These are phyloP conservation scores for Chaetodon auriga DNA, from an alignment of 2,113 vertebrate genomes.

Conservation along the genomic window DNA sequence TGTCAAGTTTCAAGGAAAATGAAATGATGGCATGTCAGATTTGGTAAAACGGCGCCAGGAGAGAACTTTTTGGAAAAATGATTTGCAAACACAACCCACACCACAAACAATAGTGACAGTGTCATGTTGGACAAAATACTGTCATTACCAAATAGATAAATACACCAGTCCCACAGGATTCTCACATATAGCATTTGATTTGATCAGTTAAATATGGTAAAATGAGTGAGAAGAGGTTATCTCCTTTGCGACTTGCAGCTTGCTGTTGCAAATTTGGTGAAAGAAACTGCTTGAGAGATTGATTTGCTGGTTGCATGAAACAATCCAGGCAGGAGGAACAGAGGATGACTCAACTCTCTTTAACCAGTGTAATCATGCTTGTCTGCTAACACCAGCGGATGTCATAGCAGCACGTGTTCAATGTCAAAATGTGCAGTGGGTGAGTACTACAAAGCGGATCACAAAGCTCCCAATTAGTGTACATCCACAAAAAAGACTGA, in stretches of 20 bases:
- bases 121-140: not conserved
- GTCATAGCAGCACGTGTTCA: not conserved
- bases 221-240: not conserved
- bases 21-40: not conserved
- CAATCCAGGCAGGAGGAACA: not conserved
- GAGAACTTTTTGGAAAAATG: not conserved
- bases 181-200: not conserved
- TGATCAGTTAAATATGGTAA: not conserved
- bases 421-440: not conserved
- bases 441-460: not conserved
- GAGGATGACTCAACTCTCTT: not conserved
- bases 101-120: not conserved
- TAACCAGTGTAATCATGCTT: not conserved
- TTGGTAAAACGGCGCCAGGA: not conserved
- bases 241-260: not conserved
- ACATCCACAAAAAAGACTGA: not conserved
- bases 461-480: no score
- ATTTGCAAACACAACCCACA: not conserved
- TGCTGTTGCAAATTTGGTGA: not conserved
- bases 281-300: not conserved
- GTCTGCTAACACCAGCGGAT: not conserved
- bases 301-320: not conserved
- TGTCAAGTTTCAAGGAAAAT: not conserved
- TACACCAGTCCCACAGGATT: not conserved
- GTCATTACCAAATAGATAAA: not conserved